Percentiles rank a stretch among this genome's conserved stretches.
phyloP scores from a whole-genome alignment of 1,140 invertebrate species.

The Lordiphosa clarofinis region DNA sequence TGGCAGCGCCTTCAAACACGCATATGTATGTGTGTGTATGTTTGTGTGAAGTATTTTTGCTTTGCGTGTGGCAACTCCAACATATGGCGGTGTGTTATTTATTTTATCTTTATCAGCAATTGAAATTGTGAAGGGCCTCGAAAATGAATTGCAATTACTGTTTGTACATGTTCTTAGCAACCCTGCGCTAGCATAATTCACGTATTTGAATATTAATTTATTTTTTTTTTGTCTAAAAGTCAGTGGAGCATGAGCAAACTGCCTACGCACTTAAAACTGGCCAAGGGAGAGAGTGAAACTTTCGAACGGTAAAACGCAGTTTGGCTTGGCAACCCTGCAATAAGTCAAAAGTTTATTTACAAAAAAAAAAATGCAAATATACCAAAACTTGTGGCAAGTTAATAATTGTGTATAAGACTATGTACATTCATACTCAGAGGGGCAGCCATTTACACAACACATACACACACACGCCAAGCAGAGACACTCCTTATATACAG shows the following conservation, averaged over 20 bases:
- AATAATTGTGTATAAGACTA: slow-evolving; percentile 3
- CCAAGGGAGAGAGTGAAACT: slow-evolving; percentile 1
- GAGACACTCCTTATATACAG: slow-evolving; percentile 38
- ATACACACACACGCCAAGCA: slow-evolving; percentile 15
- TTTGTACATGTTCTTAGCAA: slow-evolving; percentile 7
- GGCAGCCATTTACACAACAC: slow-evolving; percentile 35
- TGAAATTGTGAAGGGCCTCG: slow-evolving; percentile 30
- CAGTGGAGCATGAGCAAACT: slow-evolving; percentile 57
- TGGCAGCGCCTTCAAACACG: slow-evolving; percentile 50
- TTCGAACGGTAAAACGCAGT: not conserved
- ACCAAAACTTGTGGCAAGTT: slow-evolving; percentile 40
- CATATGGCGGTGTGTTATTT: slow-evolving; percentile 52
- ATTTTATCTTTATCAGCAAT: slow-evolving; percentile 23
- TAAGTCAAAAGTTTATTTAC: too few relatives aligned
- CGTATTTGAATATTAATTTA: too few relatives aligned
- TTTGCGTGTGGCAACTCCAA: slow-evolving; percentile 72
- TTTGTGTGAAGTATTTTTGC: slow-evolving; percentile 34
- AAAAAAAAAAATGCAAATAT: too few relatives aligned
- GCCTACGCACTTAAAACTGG: slow-evolving; percentile 5
- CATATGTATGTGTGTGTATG: slow-evolving; percentile 2
- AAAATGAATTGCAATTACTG: slow-evolving; percentile 11
- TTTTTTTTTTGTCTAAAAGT: slow-evolving; percentile 33
- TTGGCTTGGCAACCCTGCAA: too few relatives aligned
- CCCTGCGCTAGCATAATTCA: slow-evolving; percentile 48
- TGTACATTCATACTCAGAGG: not conserved